Evolutionary conservation across 2,888 invertebrate species (phyloP).

Genomic region (Mythimna lalbum): DNA sequence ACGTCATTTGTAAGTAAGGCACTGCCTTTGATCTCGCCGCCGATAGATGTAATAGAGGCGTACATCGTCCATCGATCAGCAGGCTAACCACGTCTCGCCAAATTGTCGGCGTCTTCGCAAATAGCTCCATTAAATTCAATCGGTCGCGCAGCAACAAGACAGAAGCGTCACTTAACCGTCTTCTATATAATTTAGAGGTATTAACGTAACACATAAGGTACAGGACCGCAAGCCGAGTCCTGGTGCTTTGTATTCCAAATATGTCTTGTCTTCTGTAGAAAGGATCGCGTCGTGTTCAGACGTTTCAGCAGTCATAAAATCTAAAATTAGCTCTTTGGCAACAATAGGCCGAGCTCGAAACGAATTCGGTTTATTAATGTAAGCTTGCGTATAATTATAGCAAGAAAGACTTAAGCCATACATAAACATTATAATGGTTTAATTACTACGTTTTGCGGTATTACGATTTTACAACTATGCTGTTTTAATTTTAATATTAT

Average conservation of each 20-base stretch:
- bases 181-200: conserved; percentile 85
- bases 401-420: conserved; percentile 25
- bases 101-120: conserved; percentile 80
- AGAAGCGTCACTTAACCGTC: conserved; percentile 81
- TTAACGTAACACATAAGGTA: conserved; percentile 73
- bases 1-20: conserved; percentile 61
- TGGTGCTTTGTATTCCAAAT: conserved; percentile 78
- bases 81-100: conserved; percentile 78
- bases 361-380: conserved; percentile 43
- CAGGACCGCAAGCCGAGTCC: conserved; percentile 62
- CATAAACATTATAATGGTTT: conserved; percentile 32
- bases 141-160: conserved; percentile 75
- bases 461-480: conserved; percentile 20
- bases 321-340: conserved; percentile 55
- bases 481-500: conserved; percentile 7
- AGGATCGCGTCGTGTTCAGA: conserved; percentile 47
- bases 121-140: conserved; percentile 88
- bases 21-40: conserved; percentile 69
- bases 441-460: conserved; percentile 23
- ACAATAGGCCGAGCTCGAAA: conserved; percentile 37
- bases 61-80: conserved; percentile 66
- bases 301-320: conserved; percentile 57
- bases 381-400: conserved; percentile 41
- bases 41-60: conserved; percentile 66
- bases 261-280: conserved; percentile 59